Base-by-base conservation (phyloP, 2,797 vertebrate species). In the Decapterus maruadsi region DNA sequence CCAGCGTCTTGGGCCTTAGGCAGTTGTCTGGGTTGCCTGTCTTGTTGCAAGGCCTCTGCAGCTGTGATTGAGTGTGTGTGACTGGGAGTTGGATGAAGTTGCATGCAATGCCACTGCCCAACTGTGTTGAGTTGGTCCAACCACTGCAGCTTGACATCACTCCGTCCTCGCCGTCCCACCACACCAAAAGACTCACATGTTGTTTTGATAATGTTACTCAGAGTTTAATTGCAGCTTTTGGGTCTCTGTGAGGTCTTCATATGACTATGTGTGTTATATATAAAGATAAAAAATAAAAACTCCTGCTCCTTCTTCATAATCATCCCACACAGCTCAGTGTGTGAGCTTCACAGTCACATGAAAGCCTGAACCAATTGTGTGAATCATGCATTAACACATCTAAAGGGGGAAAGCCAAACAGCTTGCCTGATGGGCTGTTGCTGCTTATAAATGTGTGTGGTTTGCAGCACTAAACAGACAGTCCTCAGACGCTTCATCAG, bases 361-460 rank as follows among this genome's bases (percentile, higher is more conserved):
- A 26, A 72, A 43, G 68, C 29, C 68, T 42, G 74, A 83, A 77
- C 75, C 14, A 81, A 82, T 70, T 34, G 31, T 31, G 22, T 43
- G 6, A 72, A 76, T 55, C 29, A 26, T 29, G 4, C 11, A 8
- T 19, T 17, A 13, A n/a, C 4, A 31, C 12, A 13, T 36, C 10
- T 2, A 20, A 5, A 5, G 2, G 16, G 17, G 26, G 26, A 60
- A 6, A 40, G 31, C 6, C 19, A 31, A 45, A 13, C n/a, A 6
- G 56, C 36, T 9, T n/a, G 36, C 51, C 8, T 2, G 19, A 0
- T 40, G 11, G 65, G 22, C 31, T 20, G 36, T 9, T 12, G 11
- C 36, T 31, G 42, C 13, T 4, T 13, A 26, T 59, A 59, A 29
- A 68, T 42, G 36, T 36, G 10, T 36, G 55, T 29, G 34, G 26